phyloP scores from a whole-genome alignment of 2,888 invertebrate genomes.

The Lithophane socia region DNA sequence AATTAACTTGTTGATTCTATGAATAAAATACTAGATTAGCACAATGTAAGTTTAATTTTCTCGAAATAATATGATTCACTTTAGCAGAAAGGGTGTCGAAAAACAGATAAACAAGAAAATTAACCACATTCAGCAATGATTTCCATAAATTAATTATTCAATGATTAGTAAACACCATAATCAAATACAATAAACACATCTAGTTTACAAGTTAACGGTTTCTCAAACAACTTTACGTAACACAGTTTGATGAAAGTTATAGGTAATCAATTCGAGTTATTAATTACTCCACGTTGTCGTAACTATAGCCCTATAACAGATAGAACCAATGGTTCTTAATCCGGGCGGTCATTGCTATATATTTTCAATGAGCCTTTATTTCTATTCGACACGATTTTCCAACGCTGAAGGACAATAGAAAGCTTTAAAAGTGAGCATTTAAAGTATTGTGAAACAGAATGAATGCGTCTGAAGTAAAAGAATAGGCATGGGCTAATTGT shows the following conservation, averaged over 20 bases:
- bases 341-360: background rate
- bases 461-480: background rate
- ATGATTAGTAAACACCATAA: constrained; percentile 12
- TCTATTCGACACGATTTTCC: constrained; percentile 27
- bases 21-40: no score
- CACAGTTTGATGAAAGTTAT: constrained; percentile 35
- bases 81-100: background rate
- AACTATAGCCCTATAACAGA: constrained; percentile 33
- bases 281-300: constrained; percentile 44
- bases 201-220: constrained; percentile 14
- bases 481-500: no score
- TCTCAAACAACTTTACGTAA: constrained; percentile 39
- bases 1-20: no score
- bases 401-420: constrained; percentile 36
- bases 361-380: constrained; percentile 17
- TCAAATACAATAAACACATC: constrained; percentile 28
- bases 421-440: constrained; percentile 16
- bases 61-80: no score
- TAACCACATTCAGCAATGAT: background rate
- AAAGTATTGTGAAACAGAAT: constrained; percentile 9
- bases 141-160: background rate
- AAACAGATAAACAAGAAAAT: background rate
- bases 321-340: constrained; percentile 18
- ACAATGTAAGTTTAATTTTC: no score
- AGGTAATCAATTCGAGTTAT: constrained; percentile 28